Percentiles rank a stretch among this genome's conserved stretches.
These are phyloP conservation scores for Sminthopsis crassicaudata DNA, from an alignment of 2,113 vertebrate species.

Conservation along the genomic window DNA sequence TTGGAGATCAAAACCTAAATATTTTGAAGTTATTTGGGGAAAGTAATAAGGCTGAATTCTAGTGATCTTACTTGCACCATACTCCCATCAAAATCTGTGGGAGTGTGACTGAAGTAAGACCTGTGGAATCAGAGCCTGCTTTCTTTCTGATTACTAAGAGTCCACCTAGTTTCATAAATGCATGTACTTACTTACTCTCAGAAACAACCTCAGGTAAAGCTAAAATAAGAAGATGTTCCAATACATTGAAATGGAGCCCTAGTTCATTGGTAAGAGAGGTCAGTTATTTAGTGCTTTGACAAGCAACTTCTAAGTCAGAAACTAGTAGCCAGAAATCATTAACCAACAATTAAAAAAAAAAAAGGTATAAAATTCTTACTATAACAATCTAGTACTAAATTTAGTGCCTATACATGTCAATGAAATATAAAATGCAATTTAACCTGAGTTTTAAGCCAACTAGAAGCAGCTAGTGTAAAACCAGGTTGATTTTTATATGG, in stretches of 20 bases:
- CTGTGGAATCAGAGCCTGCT: conserved; percentile 57
- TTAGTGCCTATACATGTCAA: conserved; percentile 67
- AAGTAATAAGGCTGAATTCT: conserved; percentile 50
- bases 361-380: conserved; percentile 65
- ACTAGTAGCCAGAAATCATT: conserved; percentile 55
- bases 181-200: conserved; percentile 72
- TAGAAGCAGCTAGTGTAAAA: conserved; percentile 86
- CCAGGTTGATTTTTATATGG: conserved; percentile 89
- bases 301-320: conserved; percentile 78
- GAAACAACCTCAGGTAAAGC: conserved; percentile 51
- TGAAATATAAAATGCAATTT: conserved; percentile 70
- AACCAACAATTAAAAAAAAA: conserved; percentile 53
- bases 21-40: background rate
- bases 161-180: conserved; percentile 36
- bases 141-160: background rate
- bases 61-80: conserved; percentile 76
- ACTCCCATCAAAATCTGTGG: conserved; percentile 58
- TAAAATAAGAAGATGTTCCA: conserved; percentile 74
- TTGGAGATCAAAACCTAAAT: background rate
- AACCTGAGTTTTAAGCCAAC: conserved; percentile 70
- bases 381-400: conserved; percentile 58
- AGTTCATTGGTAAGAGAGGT: conserved; percentile 45
- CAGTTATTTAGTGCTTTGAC: conserved; percentile 25
- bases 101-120: conserved; percentile 74
- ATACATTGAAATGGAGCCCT: conserved; percentile 66